Percentiles rank a stretch among this genome's conserved stretches.
Evolutionary conservation across 2,113 vertebrate genomes (phyloP).

Genomic region (Sinocyclocheilus maitianheensis): DNA sequence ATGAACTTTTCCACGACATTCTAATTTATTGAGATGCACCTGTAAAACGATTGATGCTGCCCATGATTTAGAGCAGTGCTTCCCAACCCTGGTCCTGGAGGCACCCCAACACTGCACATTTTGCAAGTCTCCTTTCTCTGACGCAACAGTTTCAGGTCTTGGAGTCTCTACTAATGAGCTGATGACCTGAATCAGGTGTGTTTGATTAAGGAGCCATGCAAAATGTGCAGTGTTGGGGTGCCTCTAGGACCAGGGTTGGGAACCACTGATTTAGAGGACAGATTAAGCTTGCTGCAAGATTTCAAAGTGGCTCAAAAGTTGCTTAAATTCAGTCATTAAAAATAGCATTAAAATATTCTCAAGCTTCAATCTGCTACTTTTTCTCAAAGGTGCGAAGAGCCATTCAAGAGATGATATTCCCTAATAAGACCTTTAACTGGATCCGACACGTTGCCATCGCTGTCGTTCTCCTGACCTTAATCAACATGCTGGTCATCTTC

Average conservation of each 20-base stretch:
- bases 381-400: slow-evolving; percentile 87
- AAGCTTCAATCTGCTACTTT: not conserved
- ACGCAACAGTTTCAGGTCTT: too few species aligned
- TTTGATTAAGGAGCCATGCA: too few species aligned
- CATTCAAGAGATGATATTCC: slow-evolving; percentile 93
- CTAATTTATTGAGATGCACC: too few species aligned
- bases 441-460: slow-evolving; percentile 86
- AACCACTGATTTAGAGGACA: not conserved
- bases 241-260: too few species aligned
- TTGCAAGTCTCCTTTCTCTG: too few species aligned
- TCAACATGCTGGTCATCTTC: slow-evolving; percentile 96
- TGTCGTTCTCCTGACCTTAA: slow-evolving; percentile 79
- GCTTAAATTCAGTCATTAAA: not conserved
- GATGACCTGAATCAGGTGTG: too few species aligned
- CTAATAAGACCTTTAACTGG: slow-evolving; percentile 91
- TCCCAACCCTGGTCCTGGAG: too few species aligned
- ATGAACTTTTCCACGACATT: too few species aligned
- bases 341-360: not conserved
- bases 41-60: not conserved
- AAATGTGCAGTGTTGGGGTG: too few species aligned
- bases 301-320: not conserved
- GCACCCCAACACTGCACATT: too few species aligned
- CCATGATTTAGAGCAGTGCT: not conserved
- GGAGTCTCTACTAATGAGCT: too few species aligned
- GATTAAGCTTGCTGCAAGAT: not conserved